Base-by-base conservation (phyloP, 2,797 vertebrate genomes). In the Catostomus latipinnis region DNA sequence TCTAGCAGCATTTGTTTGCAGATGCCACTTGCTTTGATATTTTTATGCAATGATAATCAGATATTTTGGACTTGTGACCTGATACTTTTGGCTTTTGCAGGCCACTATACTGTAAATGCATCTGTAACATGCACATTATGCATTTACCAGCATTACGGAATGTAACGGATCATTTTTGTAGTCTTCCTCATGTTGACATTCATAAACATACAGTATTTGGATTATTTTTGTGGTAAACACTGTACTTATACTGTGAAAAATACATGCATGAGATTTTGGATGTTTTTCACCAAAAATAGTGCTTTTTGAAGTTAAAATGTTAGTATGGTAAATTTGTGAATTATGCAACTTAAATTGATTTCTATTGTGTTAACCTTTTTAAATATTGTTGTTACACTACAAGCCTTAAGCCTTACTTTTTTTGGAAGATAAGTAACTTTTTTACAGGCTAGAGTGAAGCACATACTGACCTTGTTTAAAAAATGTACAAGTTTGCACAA, bases 241-340 rank as follows among this genome's bases (percentile, higher is more conserved):
- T 34, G 49, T 9, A 9, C 14, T 14, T 14, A 52, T 6, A 53
- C 45, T 50, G 54, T 12, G 14, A 58, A 50, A 45, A 61, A 46
- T 54, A 57, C n/a, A 56, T 53, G 57, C 70, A 13, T 68, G 54
- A 52, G 43, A n/a, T 22, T 65, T 7, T 46, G 6, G 12, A 46
- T 10, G 2, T 43, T 11, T 61, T 72, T 65, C 13, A 65, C 6
- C 16, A 9, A 56, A 71, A 50, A 45, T 11, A 57, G 0, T 4
- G 14, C 56, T 72, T 72, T 71, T 71, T 7, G 16, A 54, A 34
- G 6, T 69, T 69, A 3, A n/a, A 45, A 46, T 65, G 12, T 70
- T 70, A 45, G 12, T 48, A 1, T 11, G 3, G 49, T 56, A 8
- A 0, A 6, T 67, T 22, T 57, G 8, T n/a, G 53, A 49, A 18